Evolutionary conservation across 2,797 vertebrate species (phyloP).

Genomic region (Aulostomus chinensis): DNA sequence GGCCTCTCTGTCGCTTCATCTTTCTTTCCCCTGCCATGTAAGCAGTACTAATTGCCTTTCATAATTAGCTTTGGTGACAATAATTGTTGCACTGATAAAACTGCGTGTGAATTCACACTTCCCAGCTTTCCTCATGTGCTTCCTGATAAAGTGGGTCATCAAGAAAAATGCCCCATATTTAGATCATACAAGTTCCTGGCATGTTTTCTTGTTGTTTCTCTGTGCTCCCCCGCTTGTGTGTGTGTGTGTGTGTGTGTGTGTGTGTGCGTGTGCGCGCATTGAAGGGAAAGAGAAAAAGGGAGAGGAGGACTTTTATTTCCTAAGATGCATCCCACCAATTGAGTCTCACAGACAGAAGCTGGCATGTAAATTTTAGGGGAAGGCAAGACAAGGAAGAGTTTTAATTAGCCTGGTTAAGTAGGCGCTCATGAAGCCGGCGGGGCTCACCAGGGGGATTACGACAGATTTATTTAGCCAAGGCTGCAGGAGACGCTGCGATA

Average conservation of each 20-base stretch:
- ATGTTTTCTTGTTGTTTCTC: slow-evolving; percentile 31
- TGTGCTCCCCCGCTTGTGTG: slow-evolving; percentile 1
- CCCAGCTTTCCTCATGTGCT: slow-evolving; percentile 51
- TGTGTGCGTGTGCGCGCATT: not conserved
- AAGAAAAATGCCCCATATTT: slow-evolving; percentile 65
- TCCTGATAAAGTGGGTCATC: slow-evolving; percentile 78
- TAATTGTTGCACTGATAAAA: slow-evolving; percentile 78
- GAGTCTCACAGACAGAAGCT: slow-evolving; percentile 57
- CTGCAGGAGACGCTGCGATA: slow-evolving; percentile 78
- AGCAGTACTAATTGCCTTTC: slow-evolving; percentile 83
- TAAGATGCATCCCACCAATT: slow-evolving; percentile 38
- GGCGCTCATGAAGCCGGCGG: slow-evolving; percentile 62
- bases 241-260: not conserved
- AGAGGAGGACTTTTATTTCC: slow-evolving; percentile 16
- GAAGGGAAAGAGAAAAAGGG: not conserved
- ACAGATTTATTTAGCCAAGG: slow-evolving; percentile 79
- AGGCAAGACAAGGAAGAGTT: slow-evolving; percentile 75
- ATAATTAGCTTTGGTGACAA: slow-evolving; percentile 83
- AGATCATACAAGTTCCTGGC: slow-evolving; percentile 48
- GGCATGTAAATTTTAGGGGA: slow-evolving; percentile 68
- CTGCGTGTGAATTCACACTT: slow-evolving; percentile 22
- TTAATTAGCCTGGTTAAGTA: slow-evolving; percentile 82
- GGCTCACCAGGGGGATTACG: slow-evolving; percentile 76
- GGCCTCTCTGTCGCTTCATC: slow-evolving; percentile 20
- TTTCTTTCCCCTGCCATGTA: slow-evolving; percentile 64